Evolutionary conservation across 2,113 vertebrate species (phyloP), one percentile per base, ranked within the genome.

Genomic region (Hipposideros armiger): DNA sequence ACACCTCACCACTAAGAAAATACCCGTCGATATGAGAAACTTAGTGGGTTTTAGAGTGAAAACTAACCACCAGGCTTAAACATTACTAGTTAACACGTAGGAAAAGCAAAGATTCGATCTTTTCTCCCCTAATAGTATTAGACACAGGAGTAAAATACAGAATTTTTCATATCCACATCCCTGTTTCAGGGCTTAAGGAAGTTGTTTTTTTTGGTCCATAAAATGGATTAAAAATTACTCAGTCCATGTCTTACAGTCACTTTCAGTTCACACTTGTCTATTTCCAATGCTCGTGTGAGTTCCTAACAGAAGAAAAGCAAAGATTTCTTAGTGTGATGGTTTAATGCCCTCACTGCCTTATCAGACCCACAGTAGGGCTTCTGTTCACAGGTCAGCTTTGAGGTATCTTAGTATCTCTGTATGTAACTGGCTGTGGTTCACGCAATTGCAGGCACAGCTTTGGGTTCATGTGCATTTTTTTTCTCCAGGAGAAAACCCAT

Each of bases 11-110:
- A 11, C 81, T 62, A 84, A 87, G 64, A 84, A 76, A 80, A 50
- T 24, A 45, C 22, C 45, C 8, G 3, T 50, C 9, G 40, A 13
- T 58, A 32, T 30, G 11, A 91, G 82, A 70, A 86, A 42, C 19
- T 60, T 54, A 16, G 52, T 74, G 54, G 13, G 58, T 93, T 93
- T 81, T 67, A 67, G 94, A 94, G n/a, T 87, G 40, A 95, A 96
- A 95, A 54, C 30, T 52, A 90, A 64, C 24, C 56, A 42, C 58
- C 84, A 56, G 40, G 67, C 60, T 40, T 78, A 64, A 78, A 90
- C 92, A 72, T 52, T 30, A 74, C 45, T 58, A 69, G 20, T 30
- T 85, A 74, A 69, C 40, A 81, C 26, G 52, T 32, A 54, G 47
- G 0, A 62, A 70, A 72, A 60, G 0, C 54, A 70, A 72, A 60